Evolutionary conservation across 2,797 vertebrate genomes (phyloP).

Genomic region (Paguma larvata): DNA sequence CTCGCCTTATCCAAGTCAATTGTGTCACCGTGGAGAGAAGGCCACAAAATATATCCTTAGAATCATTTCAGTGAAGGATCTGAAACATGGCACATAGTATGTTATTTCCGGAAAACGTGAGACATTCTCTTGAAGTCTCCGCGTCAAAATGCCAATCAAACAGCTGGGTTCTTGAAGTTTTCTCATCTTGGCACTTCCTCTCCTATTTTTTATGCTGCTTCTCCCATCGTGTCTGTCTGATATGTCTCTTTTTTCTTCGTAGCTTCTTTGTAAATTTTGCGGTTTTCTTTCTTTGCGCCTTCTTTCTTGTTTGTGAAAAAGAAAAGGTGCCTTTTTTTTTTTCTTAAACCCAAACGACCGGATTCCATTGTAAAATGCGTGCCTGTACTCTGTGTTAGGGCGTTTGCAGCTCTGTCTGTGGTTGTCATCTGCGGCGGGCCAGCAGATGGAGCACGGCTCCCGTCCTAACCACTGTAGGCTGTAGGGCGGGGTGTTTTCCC

Average conservation of each 20-base stretch:
- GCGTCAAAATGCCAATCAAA: constrained; percentile 45
- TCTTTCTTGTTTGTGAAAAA: background rate
- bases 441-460: constrained; percentile 87
- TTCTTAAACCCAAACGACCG: background rate
- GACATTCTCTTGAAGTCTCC: constrained; percentile 8
- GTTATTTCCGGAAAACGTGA: constrained; percentile 54
- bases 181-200: background rate
- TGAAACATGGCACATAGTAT: background rate
- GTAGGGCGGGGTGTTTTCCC: constrained; percentile 35
- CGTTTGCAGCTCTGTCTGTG: background rate
- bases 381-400: background rate
- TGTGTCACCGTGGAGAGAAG: constrained; percentile 44
- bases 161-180: constrained; percentile 60
- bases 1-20: constrained; percentile 55
- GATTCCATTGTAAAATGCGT: background rate
- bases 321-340: background rate
- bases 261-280: constrained; percentile 42
- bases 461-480: constrained; percentile 39
- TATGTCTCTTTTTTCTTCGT: constrained; percentile 11
- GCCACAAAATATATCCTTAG: constrained; percentile 41
- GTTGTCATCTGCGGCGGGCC: constrained; percentile 9
- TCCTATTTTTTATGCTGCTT: constrained; percentile 41
- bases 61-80: constrained; percentile 53
- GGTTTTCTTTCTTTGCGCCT: background rate
- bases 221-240: background rate